Evolutionary conservation across 2,888 invertebrate species (phyloP).

Genomic region (Phaedon cochleariae): DNA sequence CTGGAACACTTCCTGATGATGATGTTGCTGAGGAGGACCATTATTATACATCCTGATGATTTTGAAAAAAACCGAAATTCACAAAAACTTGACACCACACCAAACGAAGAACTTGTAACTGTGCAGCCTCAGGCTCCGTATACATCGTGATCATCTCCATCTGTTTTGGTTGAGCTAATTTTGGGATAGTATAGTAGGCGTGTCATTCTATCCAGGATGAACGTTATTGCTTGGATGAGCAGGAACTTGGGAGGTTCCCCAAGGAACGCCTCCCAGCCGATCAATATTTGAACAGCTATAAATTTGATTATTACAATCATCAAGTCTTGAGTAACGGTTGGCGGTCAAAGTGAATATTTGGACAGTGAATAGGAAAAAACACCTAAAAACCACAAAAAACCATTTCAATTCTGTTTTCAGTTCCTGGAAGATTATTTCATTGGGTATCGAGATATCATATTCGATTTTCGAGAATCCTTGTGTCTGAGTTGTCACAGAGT

Average conservation of each 20-base stretch:
- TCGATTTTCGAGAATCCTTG: too few species aligned
- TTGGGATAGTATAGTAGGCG: conserved; percentile 40
- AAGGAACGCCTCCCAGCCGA: conserved; percentile 39
- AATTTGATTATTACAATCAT: conserved; percentile 14
- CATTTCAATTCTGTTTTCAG: too few species aligned
- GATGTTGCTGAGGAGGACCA: conserved; percentile 48
- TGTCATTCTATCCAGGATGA: conserved; percentile 31
- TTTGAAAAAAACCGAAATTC: conserved; percentile 1
- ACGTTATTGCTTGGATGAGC: conserved; percentile 39
- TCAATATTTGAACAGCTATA: conserved; percentile 34
- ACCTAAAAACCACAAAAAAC: too few species aligned
- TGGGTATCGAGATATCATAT: too few species aligned
- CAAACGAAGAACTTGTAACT: conserved; percentile 31
- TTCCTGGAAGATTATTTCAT: too few species aligned
- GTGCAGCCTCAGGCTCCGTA: conserved; percentile 38
- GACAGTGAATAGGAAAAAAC: too few species aligned
- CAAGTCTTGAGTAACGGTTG: not conserved
- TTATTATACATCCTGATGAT: conserved; percentile 45
- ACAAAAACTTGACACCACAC: conserved; percentile 19
- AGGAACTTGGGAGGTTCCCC: conserved; percentile 43
- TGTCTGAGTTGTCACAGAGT: too few species aligned
- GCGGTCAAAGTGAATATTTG: too few species aligned
- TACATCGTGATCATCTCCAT: conserved; percentile 38
- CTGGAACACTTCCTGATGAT: conserved; percentile 55
- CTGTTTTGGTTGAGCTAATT: conserved; percentile 42